Base-by-base conservation (phyloP, 2,888 invertebrate species). In the Andrena minutula region DNA sequence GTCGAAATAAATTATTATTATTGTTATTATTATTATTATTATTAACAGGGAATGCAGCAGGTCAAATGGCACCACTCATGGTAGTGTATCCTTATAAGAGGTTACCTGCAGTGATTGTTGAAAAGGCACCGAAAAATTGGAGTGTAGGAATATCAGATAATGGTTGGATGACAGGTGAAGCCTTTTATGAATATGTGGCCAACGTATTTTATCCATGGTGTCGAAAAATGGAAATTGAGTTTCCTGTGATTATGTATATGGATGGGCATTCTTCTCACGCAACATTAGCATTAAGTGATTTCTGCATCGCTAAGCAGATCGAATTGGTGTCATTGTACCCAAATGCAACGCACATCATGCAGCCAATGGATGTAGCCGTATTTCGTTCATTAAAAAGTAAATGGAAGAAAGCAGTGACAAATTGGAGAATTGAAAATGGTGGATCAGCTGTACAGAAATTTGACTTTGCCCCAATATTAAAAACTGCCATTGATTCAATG, bases 141-240 rank as follows among this genome's bases (percentile, higher is more conserved):
- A 63, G 35, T n/a, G 7, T 23, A 7, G 63, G 41, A 1, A 47
- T 10, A n/a, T 64, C 64, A 0, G 47, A 47, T 0, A 64, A n/a
- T 64, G 64, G 47, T 10, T 64, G 64, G 64, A 64, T 64, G 64
- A 23, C 41, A 12, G 64, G 64, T 16, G 64, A 64, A 26, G 12
- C 41, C 10, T 64, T 64, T 64, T 47, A 35, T 16, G 47, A 47
- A 47, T 64, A 64, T 16, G 2, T 64, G 10, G 23, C 64, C 0
- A 64, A 64, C 2, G 32, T 64, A 41, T 64, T 64, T 12, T 41
- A 64, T 23, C 64, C 64, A 8, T 41, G 64, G 64, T 41, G 41
- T 16, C 0, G 16, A 6, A 26, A 23, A 41, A 47, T 23, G 20
- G 7, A 64, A 20, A 35, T 64, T 26, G 7, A 35, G 10, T 64